Evolutionary conservation across 30 jellyfish, hydroid and myxozoan species (phyloP), one percentile per base, ranked within the genome.

Genomic region (Turritopsis rubra): DNA sequence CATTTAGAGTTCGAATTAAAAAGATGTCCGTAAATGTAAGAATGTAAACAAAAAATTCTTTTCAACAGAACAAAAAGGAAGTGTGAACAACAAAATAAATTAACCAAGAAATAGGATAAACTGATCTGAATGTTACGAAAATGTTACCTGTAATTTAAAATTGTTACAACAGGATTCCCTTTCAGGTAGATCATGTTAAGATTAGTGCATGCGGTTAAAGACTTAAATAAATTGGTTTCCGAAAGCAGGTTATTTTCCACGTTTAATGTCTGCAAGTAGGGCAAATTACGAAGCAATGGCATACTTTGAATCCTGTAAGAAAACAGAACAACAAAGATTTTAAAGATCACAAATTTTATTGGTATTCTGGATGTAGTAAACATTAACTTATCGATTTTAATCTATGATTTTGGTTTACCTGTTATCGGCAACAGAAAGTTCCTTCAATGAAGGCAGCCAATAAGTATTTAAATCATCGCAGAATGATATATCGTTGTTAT

Each of bases 391-490:
- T n/a, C n/a, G n/a, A n/a, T n/a, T n/a, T n/a, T n/a, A n/a, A n/a
- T n/a, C n/a, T n/a, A n/a, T 41, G 60, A 16, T n/a, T 68, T 16
- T 17, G 26, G 23, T 28, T 23, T 29, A 88, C 96, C 96, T 88
- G 86, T 88, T 88, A 71, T 90, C 96, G 21, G 91, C 86, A 41
- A 88, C 74, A 77, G 74, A 60, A 18, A 88, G 20, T 19, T 20
- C 25, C 73, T 52, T 73, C 1, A 88, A 31, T 1, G 85, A 83
- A 17, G 96, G 96, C 18, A 88, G 88, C 96, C 96, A 88, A 27
- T 75, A 78, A 27, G 25, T 84, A 18, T 53, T 29, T 0, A 88
- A 20, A 7, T 29, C 81, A 13, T 66, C 88, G 79, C 83, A 54
- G 18, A 83, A n/a, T 4, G 78, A 24, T 22, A 88, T 21, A 75